Base-by-base conservation (phyloP, 2,113 vertebrate genomes). In the Tragelaphus strepsiceros region DNA sequence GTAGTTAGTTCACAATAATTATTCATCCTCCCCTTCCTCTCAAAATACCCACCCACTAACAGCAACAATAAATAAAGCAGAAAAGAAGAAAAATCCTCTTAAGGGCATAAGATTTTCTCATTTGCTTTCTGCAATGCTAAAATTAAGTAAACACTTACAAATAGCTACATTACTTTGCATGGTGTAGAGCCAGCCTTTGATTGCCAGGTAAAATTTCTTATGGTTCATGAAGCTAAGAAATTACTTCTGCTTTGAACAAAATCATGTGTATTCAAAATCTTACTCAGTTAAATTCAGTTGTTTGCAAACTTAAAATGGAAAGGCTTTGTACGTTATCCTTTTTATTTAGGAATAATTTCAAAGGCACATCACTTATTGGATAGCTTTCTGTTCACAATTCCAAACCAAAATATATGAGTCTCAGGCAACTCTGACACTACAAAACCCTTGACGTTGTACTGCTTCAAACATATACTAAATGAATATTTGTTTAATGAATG, bases 241-340 rank as follows among this genome's bases (percentile, higher is more conserved):
- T 56, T 78, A 28, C n/a, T 80, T 21, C 80, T 94, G 46, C 39
- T 82, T 88, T 88, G 32, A 93, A 90, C 16, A 78, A 24, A 80
- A 93, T 16, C 6, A 12, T 54, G 15, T 53, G 7, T 28, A 62
- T 74, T 77, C n/a, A 88, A 85, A 88, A 30, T 39, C 58, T 35
- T 93, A 67, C 1, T 85, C 39, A 83, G 51, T 90, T 62, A 83
- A 77, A 81, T 74, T 77, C 77, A 97, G 1, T 61, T 94, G 46
- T 91, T 94, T 84, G 24, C 39, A 80, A 51, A 85, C 84, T 97
- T 94, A 94, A 96, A 87, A 35, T 93, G 6, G 64, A 83, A 92
- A 71, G 64, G 6, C 24, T 90, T 97, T 94, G 32, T 53, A 4
- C 61, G 16, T 59, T 71, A 46, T 22, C 30, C 8, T 90, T 92